These are phyloP conservation scores for Oenanthe oenanthe DNA, from an alignment of 2,113 vertebrate species.

Conservation along the genomic window DNA sequence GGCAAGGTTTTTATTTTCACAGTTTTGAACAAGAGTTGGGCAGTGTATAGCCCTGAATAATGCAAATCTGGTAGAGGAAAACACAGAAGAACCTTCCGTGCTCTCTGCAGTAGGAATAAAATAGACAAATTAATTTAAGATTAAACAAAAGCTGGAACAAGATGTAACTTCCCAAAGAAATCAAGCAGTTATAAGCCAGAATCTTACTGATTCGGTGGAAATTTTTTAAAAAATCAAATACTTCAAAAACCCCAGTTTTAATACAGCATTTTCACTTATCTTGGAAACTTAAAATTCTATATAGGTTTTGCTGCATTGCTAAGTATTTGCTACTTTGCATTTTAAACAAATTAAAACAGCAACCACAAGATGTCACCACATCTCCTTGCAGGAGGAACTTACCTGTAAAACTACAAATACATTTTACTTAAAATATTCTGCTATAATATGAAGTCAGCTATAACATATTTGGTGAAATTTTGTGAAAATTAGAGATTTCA, in stretches of 20 bases:
- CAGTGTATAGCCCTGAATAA: not conserved
- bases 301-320: not conserved
- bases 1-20: not conserved
- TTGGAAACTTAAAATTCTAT: not conserved
- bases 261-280: not conserved
- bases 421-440: not conserved
- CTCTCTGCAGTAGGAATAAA: not conserved
- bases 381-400: not conserved
- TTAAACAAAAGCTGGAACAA: not conserved
- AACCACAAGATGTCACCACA: conserved; percentile 71
- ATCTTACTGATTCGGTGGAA: not conserved
- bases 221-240: not conserved
- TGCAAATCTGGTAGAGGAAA: not conserved
- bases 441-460: not conserved
- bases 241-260: not conserved
- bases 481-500: not conserved
- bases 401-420: not conserved
- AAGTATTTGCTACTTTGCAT: not conserved
- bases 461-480: not conserved
- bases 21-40: not conserved
- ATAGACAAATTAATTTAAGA: not conserved
- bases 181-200: not conserved
- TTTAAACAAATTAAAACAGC: not conserved
- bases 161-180: not conserved
- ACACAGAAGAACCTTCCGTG: not conserved